These are phyloP conservation scores for Cyclura pinguis DNA, from an alignment of 2,797 vertebrate species.

Conservation along the genomic window DNA sequence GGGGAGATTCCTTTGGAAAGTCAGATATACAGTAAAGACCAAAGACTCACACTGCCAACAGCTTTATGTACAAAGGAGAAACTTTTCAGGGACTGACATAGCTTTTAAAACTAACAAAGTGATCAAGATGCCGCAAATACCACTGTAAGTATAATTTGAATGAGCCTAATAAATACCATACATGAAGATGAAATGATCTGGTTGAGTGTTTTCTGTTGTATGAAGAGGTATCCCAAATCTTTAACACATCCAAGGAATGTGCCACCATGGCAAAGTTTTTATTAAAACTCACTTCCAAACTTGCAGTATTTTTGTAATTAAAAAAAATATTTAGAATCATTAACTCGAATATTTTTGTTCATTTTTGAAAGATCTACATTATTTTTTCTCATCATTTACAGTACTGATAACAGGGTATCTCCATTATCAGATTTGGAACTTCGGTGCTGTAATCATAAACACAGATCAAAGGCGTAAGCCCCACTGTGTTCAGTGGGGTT, in stretches of 20 bases:
- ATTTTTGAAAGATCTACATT: not conserved
- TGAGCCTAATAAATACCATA: not conserved
- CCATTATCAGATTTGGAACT: not conserved
- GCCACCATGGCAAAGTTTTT: not conserved
- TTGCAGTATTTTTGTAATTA: not conserved
- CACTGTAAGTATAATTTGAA: not conserved
- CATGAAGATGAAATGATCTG: not conserved
- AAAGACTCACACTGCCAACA: not conserved
- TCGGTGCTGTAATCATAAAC: not conserved
- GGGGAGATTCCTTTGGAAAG: constrained; percentile 87
- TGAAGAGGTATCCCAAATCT: not conserved
- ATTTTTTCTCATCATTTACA: not conserved
- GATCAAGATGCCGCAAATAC: not conserved
- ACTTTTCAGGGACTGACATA: not conserved
- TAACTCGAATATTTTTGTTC: not conserved
- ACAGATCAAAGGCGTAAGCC: too few species aligned
- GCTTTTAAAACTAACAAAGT: not conserved
- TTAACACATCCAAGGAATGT: not conserved
- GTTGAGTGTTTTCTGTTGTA: not conserved
- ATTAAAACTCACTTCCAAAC: not conserved
- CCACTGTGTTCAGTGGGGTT: too few species aligned
- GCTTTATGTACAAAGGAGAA: not conserved
- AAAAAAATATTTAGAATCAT: not conserved
- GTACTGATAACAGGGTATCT: not conserved
- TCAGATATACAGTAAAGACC: constrained; percentile 44